Evolutionary conservation across 2,888 invertebrate genomes (phyloP).

Genomic region (Volucella zonaria): DNA sequence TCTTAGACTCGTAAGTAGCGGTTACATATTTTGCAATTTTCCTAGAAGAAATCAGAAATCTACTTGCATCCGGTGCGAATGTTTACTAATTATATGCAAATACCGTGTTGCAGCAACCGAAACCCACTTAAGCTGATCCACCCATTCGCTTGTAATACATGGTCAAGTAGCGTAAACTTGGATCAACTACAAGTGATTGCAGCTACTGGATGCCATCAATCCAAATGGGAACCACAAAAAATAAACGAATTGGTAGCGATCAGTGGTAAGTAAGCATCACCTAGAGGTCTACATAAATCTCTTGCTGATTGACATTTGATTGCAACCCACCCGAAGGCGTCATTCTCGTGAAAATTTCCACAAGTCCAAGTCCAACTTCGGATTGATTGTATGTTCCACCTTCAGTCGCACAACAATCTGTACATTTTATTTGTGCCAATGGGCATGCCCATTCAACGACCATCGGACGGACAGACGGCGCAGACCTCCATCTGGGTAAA

Average conservation of each 20-base stretch:
- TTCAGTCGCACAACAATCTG: constrained; percentile 21
- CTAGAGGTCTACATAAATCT: constrained; percentile 39
- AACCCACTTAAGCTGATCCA: constrained; percentile 7
- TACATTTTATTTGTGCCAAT: constrained; percentile 11
- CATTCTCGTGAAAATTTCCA: constrained; percentile 22
- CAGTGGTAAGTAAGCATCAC: constrained; percentile 29
- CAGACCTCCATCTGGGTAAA: constrained; percentile 26
- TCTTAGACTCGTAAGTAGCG: not conserved
- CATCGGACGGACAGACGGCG: constrained; percentile 3
- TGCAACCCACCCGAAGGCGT: constrained; percentile 48
- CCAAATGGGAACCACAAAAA: constrained; percentile 2
- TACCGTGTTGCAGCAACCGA: constrained; percentile 4
- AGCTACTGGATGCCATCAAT: constrained; percentile 7
- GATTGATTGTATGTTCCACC: not conserved
- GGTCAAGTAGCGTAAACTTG: constrained; percentile 57
- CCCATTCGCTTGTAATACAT: constrained; percentile 61
- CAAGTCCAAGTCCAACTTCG: constrained; percentile 17
- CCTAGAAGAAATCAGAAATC: constrained; percentile 23
- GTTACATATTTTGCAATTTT: not conserved
- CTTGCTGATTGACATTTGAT: constrained; percentile 64
- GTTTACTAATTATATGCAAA: constrained; percentile 39
- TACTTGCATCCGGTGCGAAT: constrained; percentile 29
- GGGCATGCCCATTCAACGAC: constrained; percentile 12
- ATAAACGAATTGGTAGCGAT: constrained; percentile 5
- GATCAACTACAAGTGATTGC: constrained; percentile 17